Evolutionary conservation across 2,797 vertebrate genomes (phyloP).

Genomic region (Microctenopoma stevenorrisi): DNA sequence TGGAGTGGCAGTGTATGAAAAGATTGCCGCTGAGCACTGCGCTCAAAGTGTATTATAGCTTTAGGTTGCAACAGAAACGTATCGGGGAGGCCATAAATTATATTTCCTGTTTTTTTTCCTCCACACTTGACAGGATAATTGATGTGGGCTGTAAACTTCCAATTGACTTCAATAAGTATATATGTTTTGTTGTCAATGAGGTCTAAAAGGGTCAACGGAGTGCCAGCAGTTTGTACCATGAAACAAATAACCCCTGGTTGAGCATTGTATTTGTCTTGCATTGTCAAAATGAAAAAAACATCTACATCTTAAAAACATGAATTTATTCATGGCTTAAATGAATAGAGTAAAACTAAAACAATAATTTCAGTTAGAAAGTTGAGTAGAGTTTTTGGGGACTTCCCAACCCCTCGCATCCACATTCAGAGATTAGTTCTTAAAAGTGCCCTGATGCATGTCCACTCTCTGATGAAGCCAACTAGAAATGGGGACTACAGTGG

Average conservation of each 20-base stretch:
- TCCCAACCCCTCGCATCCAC: slow-evolving; percentile 3
- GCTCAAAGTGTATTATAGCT: slow-evolving; percentile 75
- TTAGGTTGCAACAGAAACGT: slow-evolving; percentile 78
- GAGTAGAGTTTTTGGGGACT: slow-evolving; percentile 1
- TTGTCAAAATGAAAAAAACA: background rate
- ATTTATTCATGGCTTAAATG: no score
- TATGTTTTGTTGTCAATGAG: slow-evolving; percentile 49
- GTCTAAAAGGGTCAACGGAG: slow-evolving; percentile 33
- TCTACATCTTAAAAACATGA: background rate
- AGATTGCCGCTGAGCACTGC: slow-evolving; percentile 64
- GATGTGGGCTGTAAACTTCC: slow-evolving; percentile 72
- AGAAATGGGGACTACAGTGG: slow-evolving; percentile 44
- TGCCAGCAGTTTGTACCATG: background rate
- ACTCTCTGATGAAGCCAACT: slow-evolving; percentile 47
- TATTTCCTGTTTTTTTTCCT: slow-evolving; percentile 62
- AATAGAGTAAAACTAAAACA: no score
- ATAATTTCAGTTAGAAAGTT: background rate
- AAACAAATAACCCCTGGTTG: background rate
- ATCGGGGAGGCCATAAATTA: slow-evolving; percentile 70
- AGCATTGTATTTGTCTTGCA: background rate
- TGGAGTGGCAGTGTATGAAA: slow-evolving; percentile 72
- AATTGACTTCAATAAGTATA: slow-evolving; percentile 53
- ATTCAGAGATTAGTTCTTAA: slow-evolving; percentile 46
- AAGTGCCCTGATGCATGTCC: slow-evolving; percentile 61
- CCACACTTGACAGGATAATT: slow-evolving; percentile 78